Percentiles rank a stretch among this genome's conserved stretches.
These are phyloP conservation scores for Oncorhynchus nerka DNA, from an alignment of 2,113 vertebrate species.

Conservation along the genomic window DNA sequence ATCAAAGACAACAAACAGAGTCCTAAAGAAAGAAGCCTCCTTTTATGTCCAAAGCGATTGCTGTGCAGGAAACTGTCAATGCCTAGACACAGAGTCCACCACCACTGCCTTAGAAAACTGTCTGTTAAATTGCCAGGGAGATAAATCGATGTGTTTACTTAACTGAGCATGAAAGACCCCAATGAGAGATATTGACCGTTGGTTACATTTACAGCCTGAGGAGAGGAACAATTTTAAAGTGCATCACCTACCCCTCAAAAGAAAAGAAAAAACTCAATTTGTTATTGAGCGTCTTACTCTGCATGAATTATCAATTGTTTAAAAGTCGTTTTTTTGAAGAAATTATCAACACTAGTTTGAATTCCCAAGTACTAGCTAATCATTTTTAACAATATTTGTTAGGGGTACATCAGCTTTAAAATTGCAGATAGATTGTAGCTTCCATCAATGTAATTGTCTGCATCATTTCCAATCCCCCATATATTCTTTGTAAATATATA, in stretches of 20 bases:
- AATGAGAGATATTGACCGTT: constrained; percentile 69
- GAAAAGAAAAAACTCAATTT: constrained; percentile 7
- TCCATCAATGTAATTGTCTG: too few species aligned
- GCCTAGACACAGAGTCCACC: constrained; percentile 72
- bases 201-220: constrained; percentile 51
- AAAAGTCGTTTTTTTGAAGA: constrained; percentile 18
- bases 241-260: constrained; percentile 29
- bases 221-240: constrained; percentile 23
- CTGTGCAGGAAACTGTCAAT: background rate
- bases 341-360: background rate
- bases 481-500: too few species aligned
- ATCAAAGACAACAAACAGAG: constrained; percentile 46
- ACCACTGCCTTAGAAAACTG: constrained; percentile 61
- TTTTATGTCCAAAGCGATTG: background rate
- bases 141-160: constrained; percentile 83
- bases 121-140: constrained; percentile 52
- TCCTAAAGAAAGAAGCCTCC: constrained; percentile 6
- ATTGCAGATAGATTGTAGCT: too few species aligned
- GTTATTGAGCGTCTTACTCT: constrained; percentile 8
- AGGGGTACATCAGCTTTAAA: too few species aligned
- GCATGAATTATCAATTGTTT: constrained; percentile 25
- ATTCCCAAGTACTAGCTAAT: constrained; percentile 33
- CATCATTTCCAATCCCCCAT: too few species aligned
- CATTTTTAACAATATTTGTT: too few species aligned
- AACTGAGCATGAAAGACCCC: constrained; percentile 80